These are phyloP conservation scores for Charanyca ferruginea DNA, from an alignment of 2,888 invertebrate species.

Conservation along the genomic window DNA sequence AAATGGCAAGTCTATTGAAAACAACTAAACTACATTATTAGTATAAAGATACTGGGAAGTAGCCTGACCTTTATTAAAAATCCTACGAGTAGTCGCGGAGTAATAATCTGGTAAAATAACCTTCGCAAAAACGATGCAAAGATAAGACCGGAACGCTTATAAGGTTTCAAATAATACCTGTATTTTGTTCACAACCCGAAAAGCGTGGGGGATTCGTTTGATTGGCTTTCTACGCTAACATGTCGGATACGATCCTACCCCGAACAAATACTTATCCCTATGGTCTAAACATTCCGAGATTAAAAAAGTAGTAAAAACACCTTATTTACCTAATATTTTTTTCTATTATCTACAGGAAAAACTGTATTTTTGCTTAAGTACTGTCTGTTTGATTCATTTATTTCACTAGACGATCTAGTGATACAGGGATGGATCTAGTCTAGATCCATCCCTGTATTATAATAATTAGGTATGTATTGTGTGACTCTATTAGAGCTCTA, in stretches of 20 bases:
- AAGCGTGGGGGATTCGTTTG: neutral
- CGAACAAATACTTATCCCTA: neutral
- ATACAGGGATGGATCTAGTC: too few relatives aligned
- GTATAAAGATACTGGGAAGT: conserved; percentile 26
- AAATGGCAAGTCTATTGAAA: conserved; percentile 28
- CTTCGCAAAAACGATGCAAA: conserved; percentile 24
- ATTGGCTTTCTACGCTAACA: conserved; percentile 22
- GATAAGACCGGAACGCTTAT: conserved; percentile 36
- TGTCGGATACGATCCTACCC: neutral
- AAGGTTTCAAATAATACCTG: conserved; percentile 35
- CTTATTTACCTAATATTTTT: too few relatives aligned
- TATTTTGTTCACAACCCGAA: conserved; percentile 12
- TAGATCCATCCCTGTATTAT: too few relatives aligned
- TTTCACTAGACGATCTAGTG: too few relatives aligned
- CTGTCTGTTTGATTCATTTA: neutral
- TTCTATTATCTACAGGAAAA: neutral
- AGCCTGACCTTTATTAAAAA: conserved; percentile 48
- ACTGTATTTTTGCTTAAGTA: too few relatives aligned
- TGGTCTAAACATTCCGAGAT: too few relatives aligned
- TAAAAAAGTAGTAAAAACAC: too few relatives aligned
- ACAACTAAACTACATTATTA: conserved; percentile 32
- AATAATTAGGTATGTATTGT: neutral
- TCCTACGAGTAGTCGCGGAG: conserved; percentile 30
- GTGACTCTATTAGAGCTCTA: too few relatives aligned
- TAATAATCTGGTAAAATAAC: conserved; percentile 45